Percentiles rank a stretch among this genome's conserved stretches.
Evolutionary conservation across 2,797 vertebrate species (phyloP).

Genomic region (Spinibarbus caldwelli): DNA sequence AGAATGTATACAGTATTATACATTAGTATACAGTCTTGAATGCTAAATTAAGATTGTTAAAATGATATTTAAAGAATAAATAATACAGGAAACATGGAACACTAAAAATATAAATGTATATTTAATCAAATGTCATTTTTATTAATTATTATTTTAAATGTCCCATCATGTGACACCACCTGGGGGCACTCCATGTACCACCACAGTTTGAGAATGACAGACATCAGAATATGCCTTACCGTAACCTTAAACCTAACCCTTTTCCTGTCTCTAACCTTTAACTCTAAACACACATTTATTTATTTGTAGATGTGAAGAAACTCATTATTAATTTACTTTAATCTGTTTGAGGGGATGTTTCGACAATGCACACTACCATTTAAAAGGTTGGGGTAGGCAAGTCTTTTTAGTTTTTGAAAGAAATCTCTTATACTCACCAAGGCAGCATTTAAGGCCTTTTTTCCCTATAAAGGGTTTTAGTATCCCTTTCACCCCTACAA

Average conservation of each 20-base stretch:
- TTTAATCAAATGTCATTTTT: neutral
- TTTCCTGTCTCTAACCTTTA: neutral
- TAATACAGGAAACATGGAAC: neutral
- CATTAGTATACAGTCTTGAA: neutral
- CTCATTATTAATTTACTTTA: neutral
- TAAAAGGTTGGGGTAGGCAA: neutral
- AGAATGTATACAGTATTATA: too few relatives aligned
- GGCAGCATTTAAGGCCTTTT: neutral
- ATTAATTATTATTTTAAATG: neutral
- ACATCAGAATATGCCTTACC: neutral
- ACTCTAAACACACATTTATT: neutral
- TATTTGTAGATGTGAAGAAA: neutral
- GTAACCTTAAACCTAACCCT: neutral
- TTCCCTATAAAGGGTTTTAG: neutral
- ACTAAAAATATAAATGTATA: neutral
- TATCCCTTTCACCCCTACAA: neutral
- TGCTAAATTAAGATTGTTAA: neutral
- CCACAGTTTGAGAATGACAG: too few relatives aligned
- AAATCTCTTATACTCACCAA: too few relatives aligned
- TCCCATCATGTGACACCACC: neutral
- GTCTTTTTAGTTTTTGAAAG: too few relatives aligned
- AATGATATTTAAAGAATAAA: neutral
- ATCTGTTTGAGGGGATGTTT: too few relatives aligned
- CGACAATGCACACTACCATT: neutral
- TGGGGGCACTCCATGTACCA: neutral